phyloP scores from a whole-genome alignment of 2,797 vertebrate species.

The Furcifer pardalis region DNA sequence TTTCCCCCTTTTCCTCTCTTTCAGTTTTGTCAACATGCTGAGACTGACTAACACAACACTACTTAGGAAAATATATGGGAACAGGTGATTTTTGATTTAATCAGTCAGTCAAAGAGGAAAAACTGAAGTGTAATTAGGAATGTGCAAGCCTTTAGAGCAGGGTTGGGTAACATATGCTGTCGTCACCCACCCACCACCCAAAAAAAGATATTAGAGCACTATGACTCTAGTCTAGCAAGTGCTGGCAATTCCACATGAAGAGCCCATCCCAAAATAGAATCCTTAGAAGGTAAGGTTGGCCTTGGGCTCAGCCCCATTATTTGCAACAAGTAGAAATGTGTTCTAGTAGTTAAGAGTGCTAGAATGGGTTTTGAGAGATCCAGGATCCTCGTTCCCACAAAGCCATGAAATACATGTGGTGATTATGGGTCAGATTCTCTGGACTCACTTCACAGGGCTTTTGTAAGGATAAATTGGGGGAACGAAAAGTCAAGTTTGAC shows the following conservation, averaged over 20 bases:
- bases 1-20: not conserved
- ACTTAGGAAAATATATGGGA: no score
- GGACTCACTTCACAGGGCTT: not conserved
- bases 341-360: not conserved
- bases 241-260: not conserved
- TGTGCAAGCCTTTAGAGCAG: not conserved
- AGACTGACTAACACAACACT: no score
- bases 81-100: not conserved
- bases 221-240: not conserved
- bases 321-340: not conserved
- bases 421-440: not conserved
- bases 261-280: no score
- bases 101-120: not conserved
- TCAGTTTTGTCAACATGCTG: no score
- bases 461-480: not conserved
- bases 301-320: not conserved
- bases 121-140: not conserved
- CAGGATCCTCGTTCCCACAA: not conserved
- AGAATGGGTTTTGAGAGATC: not conserved
- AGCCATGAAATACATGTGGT: not conserved
- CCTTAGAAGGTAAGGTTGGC: no score
- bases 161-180: not conserved
- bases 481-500: not conserved
- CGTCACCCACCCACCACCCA: no score
- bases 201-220: not conserved